Evolutionary conservation across 2,113 vertebrate genomes (phyloP), one percentile per base, ranked within the genome.

Genomic region (Corvus cornix): DNA sequence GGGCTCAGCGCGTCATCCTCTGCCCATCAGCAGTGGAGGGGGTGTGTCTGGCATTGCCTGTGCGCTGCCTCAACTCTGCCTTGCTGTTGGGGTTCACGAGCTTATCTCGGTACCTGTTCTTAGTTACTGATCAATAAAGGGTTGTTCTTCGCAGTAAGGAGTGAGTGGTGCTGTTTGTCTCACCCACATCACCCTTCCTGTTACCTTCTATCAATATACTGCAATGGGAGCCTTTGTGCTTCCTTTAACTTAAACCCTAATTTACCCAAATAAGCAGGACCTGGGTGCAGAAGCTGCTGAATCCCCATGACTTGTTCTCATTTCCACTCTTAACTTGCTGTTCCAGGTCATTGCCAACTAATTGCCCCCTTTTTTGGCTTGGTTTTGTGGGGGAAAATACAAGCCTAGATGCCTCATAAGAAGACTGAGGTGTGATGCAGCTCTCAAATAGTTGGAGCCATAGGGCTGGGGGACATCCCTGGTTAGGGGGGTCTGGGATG

Each of bases 231-330:
- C 30, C 78, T 76, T 78, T 58, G 13, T 59, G 15, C 13, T 46
- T 62, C 64, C 87, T 77, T 76, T 80, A 67, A 83, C 60, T 87
- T 79, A 89, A 95, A 59, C 33, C 35, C 51, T 87, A 27, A 93
- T 95, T 92, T 87, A 69, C 44, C 39, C 52, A 70, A 66, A 56
- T 78, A 70, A 69, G 41, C 72, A 62, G n/a, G 20, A n/a, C 35
- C 43, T 37, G 43, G 51, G 9, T 33, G n/a, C 37, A 69, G 18
- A 66, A 20, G 55, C 75, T 39, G 44, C 39, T 5, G 5, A 66
- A 56, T 51, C 46, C 56, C 44, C 3, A 0, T 0, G 2, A 46
- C 43, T 89, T 59, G 8, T 48, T 70, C 46, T 33, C 5, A 4
- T 15, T 69, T n/a, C 56, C 43, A 15, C n/a, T 59, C 70, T 44